Base-by-base conservation (phyloP, 1,140 invertebrate genomes). In the Drosophila nannoptera region DNA sequence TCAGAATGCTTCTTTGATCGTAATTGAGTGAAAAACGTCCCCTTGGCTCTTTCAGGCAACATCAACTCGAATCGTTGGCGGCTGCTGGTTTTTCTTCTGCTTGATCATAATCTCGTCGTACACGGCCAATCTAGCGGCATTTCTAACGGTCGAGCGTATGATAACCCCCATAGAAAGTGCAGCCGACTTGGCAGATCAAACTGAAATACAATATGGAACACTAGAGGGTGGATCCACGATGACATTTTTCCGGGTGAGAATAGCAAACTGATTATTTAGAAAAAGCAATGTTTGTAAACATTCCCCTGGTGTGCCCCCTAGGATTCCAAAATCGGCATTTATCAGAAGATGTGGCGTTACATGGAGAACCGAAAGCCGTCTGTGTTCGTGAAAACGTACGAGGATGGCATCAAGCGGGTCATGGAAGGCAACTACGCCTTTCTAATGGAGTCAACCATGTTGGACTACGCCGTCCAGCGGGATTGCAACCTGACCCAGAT, bases 81-180 rank as follows among this genome's bases (percentile, higher is more conserved):
- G 96, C 5, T 98, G 98, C 69, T 99, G 98, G 98, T 99, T 98
- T 97, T 98, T 99, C 90, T 99, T 99, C 91, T 99, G 98, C 0
- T 92, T 99, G 12, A 99, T 99, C 87, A 98, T 99, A 86, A 97
- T 99, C 64, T 98, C 97, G 0, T 98, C 97, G 14, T 99, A 99
- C 90, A 99, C 98, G 2, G 98, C 98, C 8, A 99, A 99, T 91
- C 91, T 99, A 69, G 95, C 95, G 0, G 98, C 98, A 3, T 99
- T 99, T 90, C 92, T 99, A 9, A 99, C 98, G 0, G 98, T 99
- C 7, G 97, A 98, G 90, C 92, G 97, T 54, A 98, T 98, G 93
- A 97, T 97, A 60, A 96, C 97, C 9, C 98, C 98, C 0, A 99
- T 99, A 59, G 97, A 99, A 90, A 98, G 94, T 83, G 97, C 97